These are phyloP conservation scores for Tuberolachnus salignus DNA, from an alignment of 2,888 invertebrate genomes.

Conservation along the genomic window DNA sequence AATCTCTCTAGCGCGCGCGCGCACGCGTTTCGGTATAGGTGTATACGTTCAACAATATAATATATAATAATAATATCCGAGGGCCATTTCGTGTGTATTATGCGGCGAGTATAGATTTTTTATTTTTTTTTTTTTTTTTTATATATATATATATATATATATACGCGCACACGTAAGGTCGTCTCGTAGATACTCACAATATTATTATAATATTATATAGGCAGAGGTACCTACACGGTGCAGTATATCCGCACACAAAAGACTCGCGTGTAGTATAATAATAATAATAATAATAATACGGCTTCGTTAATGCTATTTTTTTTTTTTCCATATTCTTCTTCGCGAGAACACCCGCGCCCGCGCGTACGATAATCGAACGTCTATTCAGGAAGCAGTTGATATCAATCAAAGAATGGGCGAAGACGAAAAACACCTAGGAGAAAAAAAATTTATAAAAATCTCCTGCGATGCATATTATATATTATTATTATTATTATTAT, in stretches of 20 bases:
- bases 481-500: neutral
- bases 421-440: neutral
- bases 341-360: constrained; percentile 38
- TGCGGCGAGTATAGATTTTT: neutral
- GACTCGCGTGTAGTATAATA: constrained; percentile 21
- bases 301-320: constrained; percentile 50
- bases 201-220: too few relatives aligned
- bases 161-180: too few relatives aligned
- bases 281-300: constrained; percentile 31
- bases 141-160: too few relatives aligned
- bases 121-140: too few relatives aligned
- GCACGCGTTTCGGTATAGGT: neutral
- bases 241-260: constrained; percentile 17
- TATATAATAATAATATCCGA: constrained; percentile 17
- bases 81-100: constrained; percentile 14
- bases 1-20: neutral
- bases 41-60: constrained; percentile 18
- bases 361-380: constrained; percentile 46
- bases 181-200: neutral
- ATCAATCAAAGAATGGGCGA: constrained; percentile 39
- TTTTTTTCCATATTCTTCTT: neutral
- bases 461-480: constrained; percentile 6
- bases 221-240: neutral
- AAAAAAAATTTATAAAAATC: constrained; percentile 7
- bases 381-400: constrained; percentile 54